Evolutionary conservation across 2,113 vertebrate species (phyloP).

Genomic region (Falcunculus frontatus): DNA sequence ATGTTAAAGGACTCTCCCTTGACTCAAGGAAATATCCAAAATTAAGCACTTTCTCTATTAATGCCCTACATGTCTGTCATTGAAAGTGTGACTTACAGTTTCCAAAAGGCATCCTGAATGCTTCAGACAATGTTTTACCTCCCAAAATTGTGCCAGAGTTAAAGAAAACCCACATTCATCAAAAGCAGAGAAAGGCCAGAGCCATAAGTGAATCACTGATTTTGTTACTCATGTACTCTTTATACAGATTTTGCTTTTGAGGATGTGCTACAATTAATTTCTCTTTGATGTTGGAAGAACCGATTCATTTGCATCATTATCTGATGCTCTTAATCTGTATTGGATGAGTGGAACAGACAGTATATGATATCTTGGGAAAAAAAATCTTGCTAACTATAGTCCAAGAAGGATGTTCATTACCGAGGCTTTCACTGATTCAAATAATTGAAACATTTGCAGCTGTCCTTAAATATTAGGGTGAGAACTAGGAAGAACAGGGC

Average conservation of each 20-base stretch:
- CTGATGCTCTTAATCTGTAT: conserved; percentile 8
- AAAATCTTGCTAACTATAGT: neutral
- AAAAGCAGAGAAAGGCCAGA: neutral
- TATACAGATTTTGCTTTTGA: neutral
- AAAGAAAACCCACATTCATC: neutral
- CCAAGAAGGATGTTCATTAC: conserved; percentile 17
- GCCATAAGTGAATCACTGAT: neutral
- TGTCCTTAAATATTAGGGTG: conserved; percentile 24
- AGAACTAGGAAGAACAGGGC: neutral
- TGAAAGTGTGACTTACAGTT: neutral
- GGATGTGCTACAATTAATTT: neutral
- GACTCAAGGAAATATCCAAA: neutral
- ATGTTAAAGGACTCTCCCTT: neutral
- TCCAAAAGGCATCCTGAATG: neutral
- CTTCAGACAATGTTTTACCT: neutral
- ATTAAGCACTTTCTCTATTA: neutral
- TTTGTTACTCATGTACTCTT: neutral
- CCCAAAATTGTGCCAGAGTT: neutral
- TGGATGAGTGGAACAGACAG: neutral
- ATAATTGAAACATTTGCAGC: conserved; percentile 44
- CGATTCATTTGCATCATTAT: conserved; percentile 12
- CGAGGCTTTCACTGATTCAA: conserved; percentile 15
- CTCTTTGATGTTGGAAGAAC: neutral
- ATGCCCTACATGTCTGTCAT: neutral
- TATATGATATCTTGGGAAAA: conserved; percentile 1